phyloP scores from a whole-genome alignment of 2,797 vertebrate genomes.

The Sebastes alutus region DNA sequence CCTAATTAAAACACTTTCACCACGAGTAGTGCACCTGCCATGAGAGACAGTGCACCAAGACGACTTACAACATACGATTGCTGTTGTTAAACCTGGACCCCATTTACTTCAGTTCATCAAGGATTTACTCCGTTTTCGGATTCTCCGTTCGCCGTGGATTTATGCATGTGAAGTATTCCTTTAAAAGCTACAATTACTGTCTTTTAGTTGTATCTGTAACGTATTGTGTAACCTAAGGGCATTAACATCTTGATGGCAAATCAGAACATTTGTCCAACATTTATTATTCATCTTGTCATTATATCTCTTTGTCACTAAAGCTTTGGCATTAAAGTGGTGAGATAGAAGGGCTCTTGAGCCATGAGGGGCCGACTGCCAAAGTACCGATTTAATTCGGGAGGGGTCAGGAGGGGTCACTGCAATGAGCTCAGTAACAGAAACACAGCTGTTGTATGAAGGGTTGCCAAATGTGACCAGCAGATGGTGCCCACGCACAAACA shows the following conservation, averaged over 20 bases:
- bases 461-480: conserved; percentile 70
- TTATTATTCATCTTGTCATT: neutral
- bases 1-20: no score
- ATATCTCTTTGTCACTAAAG: conserved; percentile 1
- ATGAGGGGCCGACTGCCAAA: conserved; percentile 25
- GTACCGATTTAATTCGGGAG: conserved; percentile 42
- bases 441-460: conserved; percentile 58
- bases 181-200: neutral
- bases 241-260: neutral
- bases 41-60: no score
- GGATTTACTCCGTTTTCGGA: no score
- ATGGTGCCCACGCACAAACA: conserved; percentile 53
- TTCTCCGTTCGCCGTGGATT: no score
- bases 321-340: neutral
- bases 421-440: conserved; percentile 54
- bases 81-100: no score
- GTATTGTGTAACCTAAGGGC: neutral
- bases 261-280: neutral
- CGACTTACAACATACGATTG: no score
- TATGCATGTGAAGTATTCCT: neutral
- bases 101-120: no score
- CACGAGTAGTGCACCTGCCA: no score
- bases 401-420: conserved; percentile 31
- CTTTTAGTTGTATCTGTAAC: neutral
- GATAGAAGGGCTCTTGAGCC: conserved; percentile 18